Evolutionary conservation across 2,888 invertebrate species (phyloP).

Genomic region (Siphlonurus alternatus): DNA sequence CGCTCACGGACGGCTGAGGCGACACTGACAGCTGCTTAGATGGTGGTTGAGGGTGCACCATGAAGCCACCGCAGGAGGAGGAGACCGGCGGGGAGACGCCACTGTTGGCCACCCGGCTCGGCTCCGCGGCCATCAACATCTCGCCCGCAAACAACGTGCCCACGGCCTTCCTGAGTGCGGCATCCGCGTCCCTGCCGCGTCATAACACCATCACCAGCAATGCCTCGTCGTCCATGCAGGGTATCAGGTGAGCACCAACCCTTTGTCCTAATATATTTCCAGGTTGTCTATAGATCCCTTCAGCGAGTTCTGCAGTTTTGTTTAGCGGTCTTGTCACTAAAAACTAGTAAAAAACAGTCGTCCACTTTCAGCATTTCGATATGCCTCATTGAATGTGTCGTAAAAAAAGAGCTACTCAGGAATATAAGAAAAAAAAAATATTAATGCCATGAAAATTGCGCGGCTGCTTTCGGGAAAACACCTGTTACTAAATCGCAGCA

Average conservation of each 20-base stretch:
- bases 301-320: too few species aligned
- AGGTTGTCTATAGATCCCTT: neutral
- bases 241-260: neutral
- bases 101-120: neutral
- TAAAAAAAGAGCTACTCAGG: too few species aligned
- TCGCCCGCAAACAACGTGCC: neutral
- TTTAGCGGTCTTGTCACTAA: too few species aligned
- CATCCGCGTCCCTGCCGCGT: neutral
- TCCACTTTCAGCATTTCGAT: too few species aligned
- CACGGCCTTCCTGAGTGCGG: neutral
- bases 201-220: conserved; percentile 1
- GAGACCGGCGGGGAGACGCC: neutral
- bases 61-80: neutral
- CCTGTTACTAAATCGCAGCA: too few species aligned
- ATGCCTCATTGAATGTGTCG: too few species aligned
- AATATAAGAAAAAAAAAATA: too few species aligned
- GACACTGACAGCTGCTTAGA: neutral
- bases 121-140: neutral
- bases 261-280: neutral
- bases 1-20: neutral
- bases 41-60: neutral
- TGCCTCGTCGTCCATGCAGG: conserved; percentile 1
- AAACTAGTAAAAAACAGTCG: too few species aligned
- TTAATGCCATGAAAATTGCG: too few species aligned
- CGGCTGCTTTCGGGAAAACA: too few species aligned